Evolutionary conservation across 2,113 vertebrate species (phyloP).

Genomic region (Acinonyx jubatus): DNA sequence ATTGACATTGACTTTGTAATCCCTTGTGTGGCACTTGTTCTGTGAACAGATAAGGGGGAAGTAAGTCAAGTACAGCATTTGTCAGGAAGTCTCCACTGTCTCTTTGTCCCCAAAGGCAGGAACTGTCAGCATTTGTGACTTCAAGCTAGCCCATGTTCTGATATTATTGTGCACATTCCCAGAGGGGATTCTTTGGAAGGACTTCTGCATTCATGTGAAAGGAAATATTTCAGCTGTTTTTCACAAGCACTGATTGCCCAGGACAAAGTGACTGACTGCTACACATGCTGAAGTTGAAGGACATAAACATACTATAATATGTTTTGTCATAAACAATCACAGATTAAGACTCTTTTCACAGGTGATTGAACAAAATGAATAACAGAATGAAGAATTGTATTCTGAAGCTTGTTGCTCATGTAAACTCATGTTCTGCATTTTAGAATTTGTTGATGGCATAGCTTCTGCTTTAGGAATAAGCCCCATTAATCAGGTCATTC

Average conservation of each 20-base stretch:
- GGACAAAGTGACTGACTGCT: constrained; percentile 80
- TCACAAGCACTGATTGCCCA: constrained; percentile 65
- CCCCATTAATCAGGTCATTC: constrained; percentile 70
- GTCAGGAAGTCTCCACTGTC: constrained; percentile 86
- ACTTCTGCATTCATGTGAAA: constrained; percentile 85
- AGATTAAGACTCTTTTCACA: constrained; percentile 74
- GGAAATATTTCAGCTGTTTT: constrained; percentile 80
- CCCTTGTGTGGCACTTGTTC: constrained; percentile 87
- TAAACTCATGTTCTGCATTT: constrained; percentile 67
- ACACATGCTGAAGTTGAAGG: constrained; percentile 66
- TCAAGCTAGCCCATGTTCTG: constrained; percentile 86
- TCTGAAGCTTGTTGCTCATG: constrained; percentile 36
- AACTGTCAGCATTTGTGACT: constrained; percentile 91
- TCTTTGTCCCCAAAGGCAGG: constrained; percentile 88
- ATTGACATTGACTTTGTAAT: constrained; percentile 89
- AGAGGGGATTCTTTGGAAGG: constrained; percentile 83
- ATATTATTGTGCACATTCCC: constrained; percentile 90
- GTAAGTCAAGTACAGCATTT: constrained; percentile 91
- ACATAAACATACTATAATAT: constrained; percentile 70
- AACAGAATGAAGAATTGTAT: constrained; percentile 46
- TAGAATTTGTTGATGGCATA: constrained; percentile 69
- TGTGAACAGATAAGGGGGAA: constrained; percentile 81
- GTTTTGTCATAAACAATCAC: constrained; percentile 82
- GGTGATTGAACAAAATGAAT: constrained; percentile 77
- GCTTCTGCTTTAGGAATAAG: constrained; percentile 64